Percentiles rank a stretch among this genome's conserved stretches.
Conservation (phyloP, 2,113 vertebrate genomes). For the Oncorhynchus kisutch region DNA sequence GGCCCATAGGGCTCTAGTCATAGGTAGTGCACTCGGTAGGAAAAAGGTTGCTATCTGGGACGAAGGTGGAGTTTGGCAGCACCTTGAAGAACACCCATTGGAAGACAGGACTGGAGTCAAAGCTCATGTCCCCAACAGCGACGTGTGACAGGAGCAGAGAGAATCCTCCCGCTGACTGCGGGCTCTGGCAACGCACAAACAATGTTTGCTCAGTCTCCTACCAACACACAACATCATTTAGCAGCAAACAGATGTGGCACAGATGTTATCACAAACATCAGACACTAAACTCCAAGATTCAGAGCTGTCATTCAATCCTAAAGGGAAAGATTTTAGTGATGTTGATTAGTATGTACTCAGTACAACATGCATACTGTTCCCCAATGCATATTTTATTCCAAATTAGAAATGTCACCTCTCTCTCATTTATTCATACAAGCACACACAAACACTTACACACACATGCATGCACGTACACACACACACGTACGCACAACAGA, state of each 20-base stretch:
- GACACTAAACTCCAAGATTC: not conserved
- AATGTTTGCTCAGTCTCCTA: conserved; percentile 74
- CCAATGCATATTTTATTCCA: not conserved
- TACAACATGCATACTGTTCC: not conserved
- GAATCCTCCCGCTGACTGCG: conserved; percentile 80
- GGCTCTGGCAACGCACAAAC: conserved; percentile 76
- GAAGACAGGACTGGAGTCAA: conserved; percentile 73
- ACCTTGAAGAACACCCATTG: conserved; percentile 84
- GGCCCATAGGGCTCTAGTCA: not conserved
- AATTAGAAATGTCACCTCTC: not conserved
- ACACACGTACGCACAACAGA: not conserved
- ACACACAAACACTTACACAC: not conserved
- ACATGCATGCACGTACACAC: not conserved
- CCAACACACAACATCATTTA: not conserved
- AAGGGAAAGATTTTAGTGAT: too few relatives aligned
- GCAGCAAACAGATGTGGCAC: not conserved
- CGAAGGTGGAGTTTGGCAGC: not conserved
- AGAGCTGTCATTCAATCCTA: too few relatives aligned
- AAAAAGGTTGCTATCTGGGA: not conserved
- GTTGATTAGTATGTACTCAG: too few relatives aligned
- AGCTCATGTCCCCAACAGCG: conserved; percentile 59
- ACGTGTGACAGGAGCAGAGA: conserved; percentile 81
- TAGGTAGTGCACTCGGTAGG: not conserved
- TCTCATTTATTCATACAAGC: too few relatives aligned
- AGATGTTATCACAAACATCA: not conserved